These are phyloP conservation scores for Hydropotes inermis DNA, from an alignment of 2,113 vertebrate species.

Conservation along the genomic window DNA sequence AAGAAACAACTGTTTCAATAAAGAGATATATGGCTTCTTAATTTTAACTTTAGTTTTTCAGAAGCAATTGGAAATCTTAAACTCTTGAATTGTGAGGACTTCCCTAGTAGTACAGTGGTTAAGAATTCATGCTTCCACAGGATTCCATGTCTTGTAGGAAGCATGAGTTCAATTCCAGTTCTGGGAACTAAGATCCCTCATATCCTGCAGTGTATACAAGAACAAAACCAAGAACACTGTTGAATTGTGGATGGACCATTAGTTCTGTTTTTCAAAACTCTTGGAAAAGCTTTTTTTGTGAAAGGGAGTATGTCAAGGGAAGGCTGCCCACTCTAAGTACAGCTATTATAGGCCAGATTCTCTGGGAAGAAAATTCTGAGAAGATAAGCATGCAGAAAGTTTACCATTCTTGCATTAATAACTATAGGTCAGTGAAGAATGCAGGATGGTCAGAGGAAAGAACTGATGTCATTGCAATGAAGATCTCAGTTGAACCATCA, in stretches of 20 bases:
- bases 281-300: slow-evolving; percentile 8
- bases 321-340: background rate
- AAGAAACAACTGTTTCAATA: slow-evolving; percentile 1
- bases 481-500: background rate
- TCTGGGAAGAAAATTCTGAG: background rate
- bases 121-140: background rate
- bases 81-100: slow-evolving; percentile 18
- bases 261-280: slow-evolving; percentile 25
- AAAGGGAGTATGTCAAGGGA: background rate
- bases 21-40: background rate
- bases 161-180: background rate
- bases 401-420: background rate
- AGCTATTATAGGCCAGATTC: background rate
- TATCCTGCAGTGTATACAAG: background rate
- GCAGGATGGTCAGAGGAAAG: background rate
- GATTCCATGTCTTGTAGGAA: background rate
- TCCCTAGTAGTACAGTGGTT: background rate
- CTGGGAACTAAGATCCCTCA: background rate
- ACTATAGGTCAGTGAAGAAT: background rate
- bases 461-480: background rate
- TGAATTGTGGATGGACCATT: slow-evolving; percentile 9
- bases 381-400: background rate
- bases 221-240: background rate
- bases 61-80: background rate
- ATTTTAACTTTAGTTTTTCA: slow-evolving; percentile 35